phyloP scores from a whole-genome alignment of 2,113 vertebrate genomes.

The Microcebus lehilahytsara region DNA sequence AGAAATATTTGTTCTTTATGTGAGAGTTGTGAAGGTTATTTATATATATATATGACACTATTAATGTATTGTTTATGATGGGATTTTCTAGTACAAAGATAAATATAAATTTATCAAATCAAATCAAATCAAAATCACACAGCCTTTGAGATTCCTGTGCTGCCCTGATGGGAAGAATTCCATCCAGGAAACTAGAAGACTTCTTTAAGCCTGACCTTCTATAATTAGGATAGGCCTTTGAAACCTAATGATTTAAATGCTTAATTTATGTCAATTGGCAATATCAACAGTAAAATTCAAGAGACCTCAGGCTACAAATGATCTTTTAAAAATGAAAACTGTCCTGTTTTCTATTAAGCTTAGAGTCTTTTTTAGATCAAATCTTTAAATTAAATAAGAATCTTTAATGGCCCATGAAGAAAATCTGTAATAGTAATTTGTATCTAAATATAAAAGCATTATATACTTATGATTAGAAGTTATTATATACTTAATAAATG shows the following conservation, averaged over 20 bases:
- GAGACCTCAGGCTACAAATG: background rate
- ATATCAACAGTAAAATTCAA: conserved; percentile 41
- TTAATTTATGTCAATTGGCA: conserved; percentile 46
- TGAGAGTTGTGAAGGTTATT: background rate
- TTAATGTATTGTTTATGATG: background rate
- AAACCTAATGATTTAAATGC: background rate
- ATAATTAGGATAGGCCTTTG: background rate
- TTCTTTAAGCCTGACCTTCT: background rate
- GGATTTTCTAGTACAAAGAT: conserved; percentile 4
- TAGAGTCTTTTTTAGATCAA: conserved; percentile 43
- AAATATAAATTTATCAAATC: background rate
- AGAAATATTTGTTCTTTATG: conserved; percentile 14
- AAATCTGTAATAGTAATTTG: conserved; percentile 27
- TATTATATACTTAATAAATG: conserved; percentile 56
- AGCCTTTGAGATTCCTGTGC: background rate
- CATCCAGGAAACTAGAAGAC: background rate
- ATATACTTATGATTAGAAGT: conserved; percentile 19
- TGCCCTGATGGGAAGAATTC: background rate
- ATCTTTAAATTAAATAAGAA: conserved; percentile 53
- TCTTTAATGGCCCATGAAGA: background rate
- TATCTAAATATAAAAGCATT: conserved; percentile 37
- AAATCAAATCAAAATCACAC: background rate
- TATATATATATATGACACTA: background rate
- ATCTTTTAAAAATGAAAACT: background rate
- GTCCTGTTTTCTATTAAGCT: conserved; percentile 14